Evolutionary conservation across 2,797 vertebrate species (phyloP).

Genomic region (Channa striata): DNA sequence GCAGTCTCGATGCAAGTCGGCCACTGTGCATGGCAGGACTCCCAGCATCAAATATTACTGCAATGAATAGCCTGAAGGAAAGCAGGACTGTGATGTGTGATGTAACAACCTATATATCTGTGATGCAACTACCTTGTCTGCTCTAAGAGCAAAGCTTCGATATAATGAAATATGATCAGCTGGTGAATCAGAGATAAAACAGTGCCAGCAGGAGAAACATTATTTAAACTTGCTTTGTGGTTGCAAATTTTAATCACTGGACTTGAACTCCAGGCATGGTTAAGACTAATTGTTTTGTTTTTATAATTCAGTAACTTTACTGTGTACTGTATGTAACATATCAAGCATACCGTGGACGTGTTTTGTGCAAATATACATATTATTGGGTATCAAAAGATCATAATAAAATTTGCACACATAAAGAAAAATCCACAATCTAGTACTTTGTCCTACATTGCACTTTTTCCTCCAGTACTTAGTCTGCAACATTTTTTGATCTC

Average conservation of each 20-base stretch:
- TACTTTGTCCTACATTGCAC: neutral
- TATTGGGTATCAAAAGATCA: slow-evolving; percentile 7
- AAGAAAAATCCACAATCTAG: neutral
- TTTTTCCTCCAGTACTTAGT: neutral
- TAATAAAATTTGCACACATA: neutral
- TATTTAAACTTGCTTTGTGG: slow-evolving; percentile 32
- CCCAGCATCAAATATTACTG: slow-evolving; percentile 48
- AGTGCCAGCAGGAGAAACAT: slow-evolving; percentile 1
- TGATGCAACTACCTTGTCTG: slow-evolving; percentile 51
- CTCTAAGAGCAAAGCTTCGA: slow-evolving; percentile 35
- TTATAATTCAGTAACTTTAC: neutral
- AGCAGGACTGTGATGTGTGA: slow-evolving; percentile 51
- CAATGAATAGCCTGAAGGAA: slow-evolving; percentile 40
- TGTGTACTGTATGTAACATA: neutral
- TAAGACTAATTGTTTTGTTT: neutral
- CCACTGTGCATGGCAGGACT: slow-evolving; percentile 37
- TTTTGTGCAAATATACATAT: neutral
- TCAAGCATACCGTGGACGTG: neutral
- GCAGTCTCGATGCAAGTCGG: slow-evolving; percentile 29
- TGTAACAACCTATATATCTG: slow-evolving; percentile 53
- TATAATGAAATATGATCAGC: slow-evolving; percentile 40
- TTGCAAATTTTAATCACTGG: slow-evolving; percentile 30
- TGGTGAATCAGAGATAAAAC: slow-evolving; percentile 33
- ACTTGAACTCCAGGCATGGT: slow-evolving; percentile 3
- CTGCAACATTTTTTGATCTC: neutral